Evolutionary conservation across 2,797 vertebrate genomes (phyloP).

Genomic region (Cuniculus paca): DNA sequence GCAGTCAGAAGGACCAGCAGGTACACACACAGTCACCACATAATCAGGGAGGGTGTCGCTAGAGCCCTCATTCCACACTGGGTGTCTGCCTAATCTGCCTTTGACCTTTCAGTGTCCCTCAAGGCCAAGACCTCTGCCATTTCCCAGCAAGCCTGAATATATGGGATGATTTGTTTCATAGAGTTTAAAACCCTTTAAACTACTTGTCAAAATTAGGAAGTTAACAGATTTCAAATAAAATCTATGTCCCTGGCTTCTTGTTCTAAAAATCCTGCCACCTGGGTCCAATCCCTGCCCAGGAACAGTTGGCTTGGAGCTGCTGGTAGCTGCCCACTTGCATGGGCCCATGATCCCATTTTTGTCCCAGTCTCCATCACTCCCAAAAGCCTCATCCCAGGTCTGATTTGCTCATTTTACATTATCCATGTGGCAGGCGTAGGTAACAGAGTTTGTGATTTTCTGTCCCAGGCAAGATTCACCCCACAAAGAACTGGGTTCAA

Average conservation of each 20-base stretch:
- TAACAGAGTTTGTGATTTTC: not conserved
- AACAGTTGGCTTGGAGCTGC: not conserved
- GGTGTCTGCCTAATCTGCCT: not conserved
- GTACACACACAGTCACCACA: not conserved
- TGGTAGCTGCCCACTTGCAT: not conserved
- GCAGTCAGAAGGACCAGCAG: not conserved
- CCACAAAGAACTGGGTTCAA: not conserved
- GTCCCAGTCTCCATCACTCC: not conserved
- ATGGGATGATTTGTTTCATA: not conserved
- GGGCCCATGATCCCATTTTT: not conserved
- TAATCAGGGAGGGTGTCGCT: not conserved
- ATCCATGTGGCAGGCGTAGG: not conserved
- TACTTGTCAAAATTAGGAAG: not conserved
- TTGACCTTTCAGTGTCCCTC: not conserved
- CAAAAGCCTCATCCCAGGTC: not conserved
- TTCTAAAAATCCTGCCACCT: not conserved
- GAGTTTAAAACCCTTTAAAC: not conserved
- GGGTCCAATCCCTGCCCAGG: not conserved
- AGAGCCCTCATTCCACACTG: accelerated
- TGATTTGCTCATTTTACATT: not conserved
- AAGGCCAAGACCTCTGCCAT: not conserved
- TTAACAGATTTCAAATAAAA: not conserved
- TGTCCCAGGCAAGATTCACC: not conserved
- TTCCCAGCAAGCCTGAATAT: not conserved
- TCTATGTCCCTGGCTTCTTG: not conserved